Evolutionary conservation across 2,113 vertebrate species (phyloP), one percentile per base, ranked within the genome.

Genomic region (Eurypyga helias): DNA sequence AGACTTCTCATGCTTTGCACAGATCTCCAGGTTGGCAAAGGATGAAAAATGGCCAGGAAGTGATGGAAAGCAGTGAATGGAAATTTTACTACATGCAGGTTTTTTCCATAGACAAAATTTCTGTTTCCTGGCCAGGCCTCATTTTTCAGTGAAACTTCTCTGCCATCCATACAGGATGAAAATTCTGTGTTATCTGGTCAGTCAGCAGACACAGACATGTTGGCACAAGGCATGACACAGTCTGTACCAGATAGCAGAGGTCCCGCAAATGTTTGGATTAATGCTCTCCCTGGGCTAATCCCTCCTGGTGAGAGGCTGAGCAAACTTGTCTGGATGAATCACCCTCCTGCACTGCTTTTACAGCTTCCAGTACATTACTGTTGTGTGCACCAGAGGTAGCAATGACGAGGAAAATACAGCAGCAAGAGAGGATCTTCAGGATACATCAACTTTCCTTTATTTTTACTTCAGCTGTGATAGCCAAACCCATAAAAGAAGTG

Each of bases 401-500:
- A 38, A 11, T 3, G 5, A 15, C 36, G 60, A 61, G 25, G 13
- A 45, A 83, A 83, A 55, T 7, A 9, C 0, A 2, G 4, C 9
- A 43, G n/a, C 49, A 60, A 51, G 71, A 41, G 21, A 73, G 21
- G 16, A 38, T 20, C 58, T 86, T 65, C 41, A 80, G 66, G 49
- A 57, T 6, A 8, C 25, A 62, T 90, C 48, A 77, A 33, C 51
- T 71, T 87, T 66, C 54, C 51, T 76, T 76, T 72, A 13, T 69
- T 94, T 87, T 85, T 54, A 10, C 23, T 67, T 92, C 51, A 73
- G 5, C 46, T 96, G 77, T 83, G 36, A 66, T 21, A 78, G n/a
- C 20, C 2, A 4, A 62, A 26, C 51, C n/a, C 72, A 17, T 84
- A 52, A 91, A 96, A 66, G 17, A 24, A 66, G 46, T 23, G 29